Base-by-base conservation (phyloP, 2,797 vertebrate species). In the Hippoglossus hippoglossus region DNA sequence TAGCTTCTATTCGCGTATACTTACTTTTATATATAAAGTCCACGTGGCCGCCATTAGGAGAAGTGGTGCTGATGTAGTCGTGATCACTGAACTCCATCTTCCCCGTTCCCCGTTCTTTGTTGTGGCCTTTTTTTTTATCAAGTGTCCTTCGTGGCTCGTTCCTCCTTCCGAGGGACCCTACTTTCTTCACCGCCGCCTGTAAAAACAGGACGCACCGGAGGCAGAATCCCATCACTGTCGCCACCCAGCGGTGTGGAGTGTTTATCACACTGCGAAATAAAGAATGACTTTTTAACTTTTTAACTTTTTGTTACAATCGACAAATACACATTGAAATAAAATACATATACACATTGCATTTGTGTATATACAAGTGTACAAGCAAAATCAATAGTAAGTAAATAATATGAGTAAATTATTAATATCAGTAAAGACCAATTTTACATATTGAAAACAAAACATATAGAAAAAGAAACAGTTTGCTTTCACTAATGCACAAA, bases 1-100 rank as follows among this genome's bases (percentile, higher is more conserved):
- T 66, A 31, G 24, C 26, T 9, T 19, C 26, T 13, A 6, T 5
- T 28, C 49, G 21, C 16, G 7, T 51, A 7, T 52, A 84, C 92
- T 91, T 65, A 94, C 93, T 85, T 85, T 92, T 92, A 78, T 91
- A 92, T 0, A 91, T 84, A 61, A 80, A 87, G 46, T 90, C 91
- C 22, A 54, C 22, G 11, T 71, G 73, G 5, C 19, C 77, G 10
- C 52, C n/a, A 25, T 61, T 65, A 22, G 88, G 74, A 24, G n/a
- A 61, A 8, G 62, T 68, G 18, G 16, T 68, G 60, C 12, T 70
- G 2, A 78, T 82, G 71, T 89, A 84, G 0, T 51, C 63, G 59
- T 92, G 87, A 13, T 91, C 87, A 9, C 44, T 13, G 6, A 72
- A 58, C 1, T 87, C 79, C 83, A 85, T 90, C 34, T 44, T 61